These are phyloP conservation scores for Cephalopholis sonnerati DNA, from an alignment of 2,113 vertebrate species.

Conservation along the genomic window DNA sequence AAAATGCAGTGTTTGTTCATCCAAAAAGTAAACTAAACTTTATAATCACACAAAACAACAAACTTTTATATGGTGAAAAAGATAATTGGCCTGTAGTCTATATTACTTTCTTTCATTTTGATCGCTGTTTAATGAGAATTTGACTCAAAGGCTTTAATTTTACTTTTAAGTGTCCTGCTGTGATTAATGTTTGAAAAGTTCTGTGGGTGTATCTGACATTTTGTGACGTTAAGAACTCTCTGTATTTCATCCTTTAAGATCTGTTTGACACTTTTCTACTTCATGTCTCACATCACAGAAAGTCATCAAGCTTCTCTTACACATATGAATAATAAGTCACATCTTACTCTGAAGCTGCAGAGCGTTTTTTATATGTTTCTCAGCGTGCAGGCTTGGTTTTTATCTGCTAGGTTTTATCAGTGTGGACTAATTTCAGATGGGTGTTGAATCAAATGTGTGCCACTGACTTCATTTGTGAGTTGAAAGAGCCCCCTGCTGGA, in stretches of 20 bases:
- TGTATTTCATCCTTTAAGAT: conserved; percentile 47
- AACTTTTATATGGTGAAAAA: neutral
- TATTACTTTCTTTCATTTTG: conserved; percentile 33
- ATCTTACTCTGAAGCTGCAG: conserved; percentile 51
- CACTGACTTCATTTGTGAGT: conserved; percentile 73
- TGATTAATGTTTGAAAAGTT: conserved; percentile 65
- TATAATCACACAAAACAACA: neutral
- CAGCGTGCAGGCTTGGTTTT: conserved; percentile 50
- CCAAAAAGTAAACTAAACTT: neutral
- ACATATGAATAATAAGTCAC: conserved; percentile 48
- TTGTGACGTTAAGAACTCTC: conserved; percentile 48
- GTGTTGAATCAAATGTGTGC: conserved; percentile 26
- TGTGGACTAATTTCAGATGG: conserved; percentile 46
- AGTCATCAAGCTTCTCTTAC: conserved; percentile 45
- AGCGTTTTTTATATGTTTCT: conserved; percentile 36
- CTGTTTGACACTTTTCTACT: conserved; percentile 38
- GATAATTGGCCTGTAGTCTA: conserved; percentile 13
- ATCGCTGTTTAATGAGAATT: conserved; percentile 50
- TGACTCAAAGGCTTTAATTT: conserved; percentile 64
- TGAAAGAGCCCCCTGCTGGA: conserved; percentile 81
- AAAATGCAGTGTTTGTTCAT: neutral
- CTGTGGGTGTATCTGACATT: conserved; percentile 57
- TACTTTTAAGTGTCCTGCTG: conserved; percentile 52
- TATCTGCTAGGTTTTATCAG: conserved; percentile 43
- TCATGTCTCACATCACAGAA: conserved; percentile 21